Evolutionary conservation across 2,113 vertebrate genomes (phyloP).

Genomic region (Ranitomeya variabilis): DNA sequence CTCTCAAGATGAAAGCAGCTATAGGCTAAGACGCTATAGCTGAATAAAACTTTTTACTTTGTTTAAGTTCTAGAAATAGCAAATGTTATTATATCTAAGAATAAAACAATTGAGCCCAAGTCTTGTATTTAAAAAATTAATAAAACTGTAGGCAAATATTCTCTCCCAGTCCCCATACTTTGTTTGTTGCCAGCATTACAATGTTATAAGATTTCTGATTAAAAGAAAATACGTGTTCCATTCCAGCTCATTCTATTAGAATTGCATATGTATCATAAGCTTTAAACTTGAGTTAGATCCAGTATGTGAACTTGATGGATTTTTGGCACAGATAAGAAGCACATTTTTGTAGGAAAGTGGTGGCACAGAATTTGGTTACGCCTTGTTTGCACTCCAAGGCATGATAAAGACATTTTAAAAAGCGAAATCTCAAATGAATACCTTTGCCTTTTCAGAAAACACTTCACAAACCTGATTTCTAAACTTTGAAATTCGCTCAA

Average conservation of each 20-base stretch:
- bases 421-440: neutral
- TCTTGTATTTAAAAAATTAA: too few species aligned
- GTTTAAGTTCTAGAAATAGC: too few species aligned
- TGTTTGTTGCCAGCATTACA: neutral
- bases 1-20: too few species aligned
- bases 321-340: neutral
- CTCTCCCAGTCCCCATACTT: neutral
- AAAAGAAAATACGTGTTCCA: slow-evolving; percentile 6
- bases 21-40: too few species aligned
- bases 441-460: slow-evolving; percentile 29
- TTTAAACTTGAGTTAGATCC: slow-evolving; percentile 1
- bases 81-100: too few species aligned
- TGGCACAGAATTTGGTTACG: slow-evolving; percentile 16
- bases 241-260: neutral
- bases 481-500: slow-evolving; percentile 1
- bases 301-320: slow-evolving; percentile 14
- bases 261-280: neutral
- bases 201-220: neutral
- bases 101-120: neutral
- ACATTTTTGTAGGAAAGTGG: slow-evolving; percentile 24
- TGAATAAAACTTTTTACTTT: too few species aligned
- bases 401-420: slow-evolving; percentile 29
- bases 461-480: slow-evolving; percentile 8
- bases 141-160: neutral
- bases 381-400: slow-evolving; percentile 13